phyloP scores from a whole-genome alignment of 1,140 invertebrate species.

The Drosophila miranda region DNA sequence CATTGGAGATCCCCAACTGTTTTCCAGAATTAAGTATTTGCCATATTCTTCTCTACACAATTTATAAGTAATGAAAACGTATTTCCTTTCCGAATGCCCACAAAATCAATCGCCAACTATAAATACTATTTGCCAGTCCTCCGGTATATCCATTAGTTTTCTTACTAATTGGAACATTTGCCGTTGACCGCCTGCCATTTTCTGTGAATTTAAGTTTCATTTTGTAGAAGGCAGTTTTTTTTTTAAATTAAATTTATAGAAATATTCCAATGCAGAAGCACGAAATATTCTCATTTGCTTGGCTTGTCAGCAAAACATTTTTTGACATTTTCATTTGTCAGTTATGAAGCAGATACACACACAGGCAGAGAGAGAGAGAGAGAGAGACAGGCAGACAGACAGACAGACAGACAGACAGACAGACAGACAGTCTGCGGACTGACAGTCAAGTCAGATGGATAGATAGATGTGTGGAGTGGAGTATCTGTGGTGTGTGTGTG shows the following conservation, averaged over 20 bases:
- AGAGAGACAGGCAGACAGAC: too few relatives aligned
- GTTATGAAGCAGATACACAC: constrained; percentile 60
- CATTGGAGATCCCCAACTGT: background rate
- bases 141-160: background rate
- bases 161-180: constrained; percentile 28
- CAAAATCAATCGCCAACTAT: background rate
- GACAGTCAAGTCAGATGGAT: constrained; percentile 13
- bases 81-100: too few relatives aligned
- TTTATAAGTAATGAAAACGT: too few relatives aligned
- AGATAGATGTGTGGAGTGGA: constrained; percentile 44
- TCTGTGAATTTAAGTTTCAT: constrained; percentile 1
- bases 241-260: constrained; percentile 58
- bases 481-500: constrained; percentile 24
- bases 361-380: background rate
- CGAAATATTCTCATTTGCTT: constrained; percentile 62
- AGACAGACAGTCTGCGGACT: background rate
- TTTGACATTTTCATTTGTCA: constrained; percentile 81
- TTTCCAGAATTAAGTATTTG: background rate
- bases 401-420: background rate
- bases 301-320: constrained; percentile 59
- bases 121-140: too few relatives aligned
- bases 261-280: constrained; percentile 17
- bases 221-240: constrained; percentile 28
- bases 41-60: background rate
- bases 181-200: constrained; percentile 9